phyloP scores from a whole-genome alignment of 2,797 vertebrate species.

The Chaenodraco wilsoni region DNA sequence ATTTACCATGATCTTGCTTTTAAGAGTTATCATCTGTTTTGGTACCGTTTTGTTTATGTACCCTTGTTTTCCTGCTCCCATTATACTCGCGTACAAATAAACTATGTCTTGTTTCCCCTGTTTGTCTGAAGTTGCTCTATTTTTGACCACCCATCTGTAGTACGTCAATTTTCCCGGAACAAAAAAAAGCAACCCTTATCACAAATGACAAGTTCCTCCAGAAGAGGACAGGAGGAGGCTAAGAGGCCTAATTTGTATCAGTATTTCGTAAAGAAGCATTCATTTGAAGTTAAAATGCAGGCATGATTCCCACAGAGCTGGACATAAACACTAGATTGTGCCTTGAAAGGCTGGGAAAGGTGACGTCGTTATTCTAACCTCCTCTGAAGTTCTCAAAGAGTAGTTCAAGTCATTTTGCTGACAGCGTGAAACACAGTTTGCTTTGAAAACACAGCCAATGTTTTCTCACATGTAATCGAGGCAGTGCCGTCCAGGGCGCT shows the following conservation, averaged over 20 bases:
- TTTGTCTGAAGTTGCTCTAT: neutral
- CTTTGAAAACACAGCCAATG: slow-evolving; percentile 63
- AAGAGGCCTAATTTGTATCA: neutral
- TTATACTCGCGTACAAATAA: neutral
- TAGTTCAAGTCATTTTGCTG: slow-evolving; percentile 52
- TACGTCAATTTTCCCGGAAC: neutral
- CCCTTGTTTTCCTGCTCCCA: neutral
- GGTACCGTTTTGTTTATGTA: neutral
- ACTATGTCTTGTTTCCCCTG: neutral
- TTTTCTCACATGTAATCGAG: slow-evolving; percentile 72
- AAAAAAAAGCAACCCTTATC: slow-evolving; percentile 5
- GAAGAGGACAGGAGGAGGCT: neutral
- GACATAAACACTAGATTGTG: slow-evolving; percentile 15
- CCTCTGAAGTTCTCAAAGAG: slow-evolving; percentile 43
- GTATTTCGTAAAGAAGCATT: neutral
- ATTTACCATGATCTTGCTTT: neutral
- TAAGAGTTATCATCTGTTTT: neutral
- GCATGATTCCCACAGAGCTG: slow-evolving; percentile 10
- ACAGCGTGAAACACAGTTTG: slow-evolving; percentile 42
- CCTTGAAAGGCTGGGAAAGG: slow-evolving; percentile 31
- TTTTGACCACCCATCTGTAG: neutral
- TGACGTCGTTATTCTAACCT: slow-evolving; percentile 29
- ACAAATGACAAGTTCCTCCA: neutral
- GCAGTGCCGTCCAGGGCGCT: slow-evolving; percentile 44
- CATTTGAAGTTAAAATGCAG: slow-evolving; percentile 4